Conservation (phyloP, 2,797 vertebrate species). For the Hoplostethus mediterraneus region DNA sequence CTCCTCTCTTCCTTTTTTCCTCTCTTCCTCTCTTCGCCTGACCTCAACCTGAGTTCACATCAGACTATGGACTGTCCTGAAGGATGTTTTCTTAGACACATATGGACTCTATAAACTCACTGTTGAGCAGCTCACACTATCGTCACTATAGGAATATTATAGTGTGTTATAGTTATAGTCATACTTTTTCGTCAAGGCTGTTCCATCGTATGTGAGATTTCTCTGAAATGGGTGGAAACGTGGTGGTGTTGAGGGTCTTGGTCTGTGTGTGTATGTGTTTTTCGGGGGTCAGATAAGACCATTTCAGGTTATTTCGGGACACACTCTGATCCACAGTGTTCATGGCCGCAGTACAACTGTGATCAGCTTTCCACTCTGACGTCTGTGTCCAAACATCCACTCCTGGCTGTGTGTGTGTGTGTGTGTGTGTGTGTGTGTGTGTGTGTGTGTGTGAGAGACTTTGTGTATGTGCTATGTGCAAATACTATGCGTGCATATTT, state of each 20-base stretch:
- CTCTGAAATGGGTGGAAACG: slow-evolving; percentile 10
- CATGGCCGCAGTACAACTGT: slow-evolving; percentile 68
- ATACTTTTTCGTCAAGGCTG: not conserved
- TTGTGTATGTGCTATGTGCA: slow-evolving; percentile 35
- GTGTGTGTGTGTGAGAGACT: slow-evolving; percentile 13
- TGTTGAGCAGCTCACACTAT: too few species aligned
- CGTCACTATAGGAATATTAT: not conserved
- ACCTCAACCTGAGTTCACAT: not conserved
- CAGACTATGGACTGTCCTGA: not conserved
- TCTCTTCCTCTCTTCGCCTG: slow-evolving; percentile 7
- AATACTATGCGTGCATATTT: slow-evolving; percentile 49
- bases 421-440: slow-evolving; percentile 10
- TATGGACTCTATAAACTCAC: too few species aligned
- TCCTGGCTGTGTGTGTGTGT: slow-evolving; percentile 46
- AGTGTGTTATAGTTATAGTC: not conserved
- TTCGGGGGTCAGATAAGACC: slow-evolving; percentile 61
- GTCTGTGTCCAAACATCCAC: slow-evolving; percentile 71
- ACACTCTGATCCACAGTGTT: slow-evolving; percentile 58
- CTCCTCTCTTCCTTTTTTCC: slow-evolving; percentile 14
- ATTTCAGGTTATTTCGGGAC: slow-evolving; percentile 76
- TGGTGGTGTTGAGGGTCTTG: too few species aligned
- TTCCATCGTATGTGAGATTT: slow-evolving; percentile 12
- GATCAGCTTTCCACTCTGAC: slow-evolving; percentile 75
- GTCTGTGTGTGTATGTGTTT: slow-evolving; percentile 15
- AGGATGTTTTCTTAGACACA: too few species aligned